Evolutionary conservation across 2,888 invertebrate genomes (phyloP).

Genomic region (Diadegma fenestrale): DNA sequence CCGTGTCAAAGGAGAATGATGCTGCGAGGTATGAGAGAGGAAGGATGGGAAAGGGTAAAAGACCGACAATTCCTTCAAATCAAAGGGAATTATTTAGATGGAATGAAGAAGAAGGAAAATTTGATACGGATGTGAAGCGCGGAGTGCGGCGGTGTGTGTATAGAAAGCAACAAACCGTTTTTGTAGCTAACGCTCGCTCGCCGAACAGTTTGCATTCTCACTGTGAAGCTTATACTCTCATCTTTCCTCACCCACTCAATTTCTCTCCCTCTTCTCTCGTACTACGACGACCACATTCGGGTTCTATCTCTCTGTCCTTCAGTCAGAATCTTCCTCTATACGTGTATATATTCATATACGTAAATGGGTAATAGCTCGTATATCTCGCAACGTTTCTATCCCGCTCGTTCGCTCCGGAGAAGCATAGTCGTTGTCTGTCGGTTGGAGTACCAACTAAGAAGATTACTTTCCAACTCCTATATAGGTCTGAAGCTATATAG

Average conservation of each 20-base stretch:
- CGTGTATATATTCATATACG: slow-evolving; percentile 12
- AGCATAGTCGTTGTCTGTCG: slow-evolving; percentile 74
- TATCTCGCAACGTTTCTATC: slow-evolving; percentile 52
- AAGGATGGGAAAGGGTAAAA: background rate
- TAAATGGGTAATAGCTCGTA: slow-evolving; percentile 46
- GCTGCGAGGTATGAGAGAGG: background rate
- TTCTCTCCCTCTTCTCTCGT: slow-evolving; percentile 22
- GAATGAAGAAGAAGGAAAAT: slow-evolving; percentile 42
- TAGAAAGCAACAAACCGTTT: slow-evolving; percentile 40
- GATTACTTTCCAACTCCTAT: slow-evolving; percentile 79
- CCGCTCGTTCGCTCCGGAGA: slow-evolving; percentile 47
- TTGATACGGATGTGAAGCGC: slow-evolving; percentile 32
- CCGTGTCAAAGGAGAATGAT: slow-evolving; percentile 33
- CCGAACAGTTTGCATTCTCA: slow-evolving; percentile 49
- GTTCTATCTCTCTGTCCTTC: slow-evolving; percentile 15
- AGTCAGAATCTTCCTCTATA: background rate
- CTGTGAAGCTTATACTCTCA: slow-evolving; percentile 30
- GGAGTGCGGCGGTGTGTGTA: slow-evolving; percentile 6
- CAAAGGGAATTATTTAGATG: slow-evolving; percentile 57
- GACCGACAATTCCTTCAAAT: slow-evolving; percentile 45
- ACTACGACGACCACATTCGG: slow-evolving; percentile 11
- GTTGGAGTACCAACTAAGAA: slow-evolving; percentile 77
- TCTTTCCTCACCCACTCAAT: slow-evolving; percentile 51
- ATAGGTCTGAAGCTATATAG: slow-evolving; percentile 50
- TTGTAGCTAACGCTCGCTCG: slow-evolving; percentile 14